phyloP scores from a whole-genome alignment of 1,140 invertebrate genomes.

The Steinernema feltiae region DNA sequence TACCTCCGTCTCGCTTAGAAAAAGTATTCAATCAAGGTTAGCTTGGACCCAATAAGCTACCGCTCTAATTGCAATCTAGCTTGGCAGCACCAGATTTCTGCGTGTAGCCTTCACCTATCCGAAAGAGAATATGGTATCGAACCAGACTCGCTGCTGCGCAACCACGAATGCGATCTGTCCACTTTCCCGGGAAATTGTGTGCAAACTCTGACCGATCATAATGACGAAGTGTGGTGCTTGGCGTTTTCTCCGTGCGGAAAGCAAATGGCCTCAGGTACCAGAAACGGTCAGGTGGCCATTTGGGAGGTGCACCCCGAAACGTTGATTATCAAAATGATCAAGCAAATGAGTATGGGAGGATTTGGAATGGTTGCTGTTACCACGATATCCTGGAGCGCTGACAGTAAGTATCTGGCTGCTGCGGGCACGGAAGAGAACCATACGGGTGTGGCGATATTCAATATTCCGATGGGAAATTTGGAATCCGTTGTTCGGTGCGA shows the following conservation, averaged over 20 bases:
- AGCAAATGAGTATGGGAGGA: neutral
- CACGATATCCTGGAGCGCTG: constrained; percentile 14
- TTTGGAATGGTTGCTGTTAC: constrained; percentile 13
- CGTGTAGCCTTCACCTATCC: neutral
- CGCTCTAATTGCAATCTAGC: neutral
- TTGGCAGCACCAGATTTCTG: neutral
- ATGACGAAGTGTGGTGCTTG: neutral
- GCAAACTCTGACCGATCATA: neutral
- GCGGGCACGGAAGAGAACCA: neutral
- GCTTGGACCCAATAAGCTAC: neutral
- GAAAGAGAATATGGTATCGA: neutral
- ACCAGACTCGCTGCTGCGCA: neutral
- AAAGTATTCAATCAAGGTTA: neutral
- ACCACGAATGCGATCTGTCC: neutral
- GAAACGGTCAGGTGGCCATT: neutral
- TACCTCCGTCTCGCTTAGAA: neutral
- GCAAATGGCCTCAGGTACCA: neutral
- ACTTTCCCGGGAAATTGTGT: neutral
- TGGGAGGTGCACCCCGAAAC: neutral
- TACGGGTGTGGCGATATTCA: neutral
- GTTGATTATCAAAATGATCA: neutral
- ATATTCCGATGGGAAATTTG: neutral
- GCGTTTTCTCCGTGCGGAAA: neutral
- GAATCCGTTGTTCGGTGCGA: neutral
- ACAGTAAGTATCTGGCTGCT: neutral